These are phyloP conservation scores for Cryptotermes secundus DNA, from an alignment of 1,140 invertebrate species.

Conservation along the genomic window DNA sequence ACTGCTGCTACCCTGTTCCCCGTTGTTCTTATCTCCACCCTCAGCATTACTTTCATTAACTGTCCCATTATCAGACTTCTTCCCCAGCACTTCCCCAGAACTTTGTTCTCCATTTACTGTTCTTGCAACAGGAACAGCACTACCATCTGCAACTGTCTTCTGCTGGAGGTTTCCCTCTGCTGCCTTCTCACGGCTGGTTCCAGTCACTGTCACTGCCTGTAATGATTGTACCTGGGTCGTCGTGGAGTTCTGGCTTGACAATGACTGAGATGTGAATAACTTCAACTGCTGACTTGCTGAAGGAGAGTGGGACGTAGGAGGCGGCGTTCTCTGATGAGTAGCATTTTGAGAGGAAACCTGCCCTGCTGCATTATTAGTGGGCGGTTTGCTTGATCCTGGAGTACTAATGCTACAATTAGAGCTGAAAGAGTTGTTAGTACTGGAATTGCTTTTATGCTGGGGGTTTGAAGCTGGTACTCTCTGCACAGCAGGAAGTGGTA, in stretches of 20 bases:
- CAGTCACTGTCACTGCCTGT: not conserved
- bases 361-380: not conserved
- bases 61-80: not conserved
- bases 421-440: not conserved
- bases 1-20: not conserved
- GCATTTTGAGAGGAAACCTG: not conserved
- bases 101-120: not conserved
- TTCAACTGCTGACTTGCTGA: not conserved
- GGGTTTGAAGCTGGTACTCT: slow-evolving; percentile 43
- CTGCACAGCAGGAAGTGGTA: slow-evolving; percentile 46
- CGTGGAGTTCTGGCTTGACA: not conserved
- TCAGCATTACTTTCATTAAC: not conserved
- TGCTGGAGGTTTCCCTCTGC: not conserved
- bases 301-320: not conserved
- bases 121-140: not conserved
- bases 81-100: not conserved
- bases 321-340: not conserved
- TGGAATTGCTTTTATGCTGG: slow-evolving; percentile 19
- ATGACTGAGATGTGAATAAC: not conserved
- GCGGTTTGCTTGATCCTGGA: not conserved
- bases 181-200: not conserved
- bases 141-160: not conserved
- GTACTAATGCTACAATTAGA: not conserved
- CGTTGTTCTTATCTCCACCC: not conserved
- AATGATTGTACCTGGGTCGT: not conserved